These are phyloP conservation scores for Spondyliosoma cantharus DNA, from an alignment of 2,797 vertebrate genomes.

Conservation along the genomic window DNA sequence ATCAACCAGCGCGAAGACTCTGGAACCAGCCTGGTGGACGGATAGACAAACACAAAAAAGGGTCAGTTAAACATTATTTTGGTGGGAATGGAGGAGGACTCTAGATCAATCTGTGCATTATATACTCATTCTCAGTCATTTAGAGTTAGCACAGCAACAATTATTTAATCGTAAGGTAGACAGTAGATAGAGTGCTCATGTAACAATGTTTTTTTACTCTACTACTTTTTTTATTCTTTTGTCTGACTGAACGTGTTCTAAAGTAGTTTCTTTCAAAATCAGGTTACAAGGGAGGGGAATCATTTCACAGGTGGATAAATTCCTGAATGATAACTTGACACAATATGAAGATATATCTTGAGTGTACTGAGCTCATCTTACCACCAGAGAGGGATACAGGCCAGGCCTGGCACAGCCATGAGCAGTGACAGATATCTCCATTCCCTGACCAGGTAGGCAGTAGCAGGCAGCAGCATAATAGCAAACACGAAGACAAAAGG, in stretches of 20 bases:
- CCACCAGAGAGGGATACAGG: constrained; percentile 71
- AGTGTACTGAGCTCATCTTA: constrained; percentile 39
- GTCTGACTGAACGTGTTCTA: neutral
- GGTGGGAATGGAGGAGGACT: neutral
- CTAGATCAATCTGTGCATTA: neutral
- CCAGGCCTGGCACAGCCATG: constrained; percentile 62
- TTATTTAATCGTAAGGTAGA: neutral
- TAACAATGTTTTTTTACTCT: neutral
- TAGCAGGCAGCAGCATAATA: constrained; percentile 47
- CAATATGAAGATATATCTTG: too few species aligned
- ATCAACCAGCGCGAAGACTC: constrained; percentile 76
- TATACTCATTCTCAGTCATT: neutral
- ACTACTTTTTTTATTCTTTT: neutral
- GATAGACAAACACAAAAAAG: neutral
- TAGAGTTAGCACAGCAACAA: neutral
- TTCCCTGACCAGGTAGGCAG: constrained; percentile 57
- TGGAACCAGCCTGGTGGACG: constrained; percentile 58
- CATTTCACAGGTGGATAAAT: neutral
- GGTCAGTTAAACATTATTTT: neutral
- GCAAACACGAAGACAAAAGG: constrained; percentile 6
- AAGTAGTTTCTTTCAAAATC: neutral
- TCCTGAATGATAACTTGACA: neutral
- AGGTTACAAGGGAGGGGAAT: neutral
- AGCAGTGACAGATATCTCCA: constrained; percentile 66
- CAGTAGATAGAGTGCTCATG: neutral